A percentile compares a stretch with the other conserved stretches of the same genome.
These are phyloP conservation scores for Mactromeris polynyma DNA, from an alignment of 2,888 invertebrate genomes.

Conservation along the genomic window DNA sequence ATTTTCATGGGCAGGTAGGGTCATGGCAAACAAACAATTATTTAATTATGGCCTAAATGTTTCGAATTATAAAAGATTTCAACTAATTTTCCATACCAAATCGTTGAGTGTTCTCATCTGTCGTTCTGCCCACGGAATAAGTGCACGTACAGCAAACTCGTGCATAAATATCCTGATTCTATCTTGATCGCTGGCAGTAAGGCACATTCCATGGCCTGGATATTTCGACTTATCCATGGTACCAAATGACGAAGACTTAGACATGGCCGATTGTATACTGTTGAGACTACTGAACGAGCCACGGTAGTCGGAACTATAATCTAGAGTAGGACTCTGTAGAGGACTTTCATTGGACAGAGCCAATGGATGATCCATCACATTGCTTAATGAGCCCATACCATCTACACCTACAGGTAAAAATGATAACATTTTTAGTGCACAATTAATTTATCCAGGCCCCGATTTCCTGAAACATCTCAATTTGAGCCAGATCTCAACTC, in stretches of 20 bases:
- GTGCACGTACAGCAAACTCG: constrained; percentile 94
- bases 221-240: constrained; percentile 39
- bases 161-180: constrained; percentile 94
- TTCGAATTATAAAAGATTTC: too few species aligned
- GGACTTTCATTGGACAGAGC: constrained; percentile 71
- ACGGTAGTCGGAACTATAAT: constrained; percentile 63
- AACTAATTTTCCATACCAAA: constrained; percentile 79
- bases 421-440: too few species aligned
- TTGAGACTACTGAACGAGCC: constrained; percentile 66
- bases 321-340: constrained; percentile 61
- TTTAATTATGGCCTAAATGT: too few species aligned
- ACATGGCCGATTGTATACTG: constrained; percentile 47
- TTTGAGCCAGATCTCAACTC: too few species aligned
- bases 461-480: too few species aligned
- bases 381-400: constrained; percentile 51
- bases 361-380: constrained; percentile 80
- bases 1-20: too few species aligned
- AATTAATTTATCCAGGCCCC: too few species aligned
- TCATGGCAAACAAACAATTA: too few species aligned
- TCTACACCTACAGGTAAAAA: constrained; percentile 38
- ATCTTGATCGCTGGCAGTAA: constrained; percentile 94
- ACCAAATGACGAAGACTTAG: constrained; percentile 62
- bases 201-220: constrained; percentile 88
- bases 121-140: constrained; percentile 96
- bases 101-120: constrained; percentile 91